phyloP scores from a whole-genome alignment of 1,140 invertebrate species.

The Cotesia chilonis region DNA sequence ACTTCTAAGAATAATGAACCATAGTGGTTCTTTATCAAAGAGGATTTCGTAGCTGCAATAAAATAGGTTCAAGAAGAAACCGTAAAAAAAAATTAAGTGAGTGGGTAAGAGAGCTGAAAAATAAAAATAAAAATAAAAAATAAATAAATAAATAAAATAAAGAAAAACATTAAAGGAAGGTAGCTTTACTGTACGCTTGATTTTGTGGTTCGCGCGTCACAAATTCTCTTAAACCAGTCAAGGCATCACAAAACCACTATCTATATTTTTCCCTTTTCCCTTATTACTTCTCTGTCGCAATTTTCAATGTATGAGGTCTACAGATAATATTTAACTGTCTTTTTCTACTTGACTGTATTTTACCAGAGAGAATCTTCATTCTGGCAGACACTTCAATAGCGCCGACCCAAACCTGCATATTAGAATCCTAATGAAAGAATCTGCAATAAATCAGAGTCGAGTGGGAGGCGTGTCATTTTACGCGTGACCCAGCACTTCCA shows the following conservation, averaged over 20 bases:
- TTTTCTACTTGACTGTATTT: neutral
- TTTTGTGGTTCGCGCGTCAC: slow-evolving; percentile 32
- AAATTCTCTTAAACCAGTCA: slow-evolving; percentile 31
- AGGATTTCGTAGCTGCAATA: slow-evolving; percentile 25
- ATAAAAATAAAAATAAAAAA: neutral
- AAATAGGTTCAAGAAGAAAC: slow-evolving; percentile 20
- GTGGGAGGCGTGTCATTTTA: slow-evolving; percentile 37
- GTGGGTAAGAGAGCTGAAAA: no score
- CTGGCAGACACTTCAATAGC: slow-evolving; percentile 26
- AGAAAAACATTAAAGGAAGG: neutral
- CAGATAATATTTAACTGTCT: neutral
- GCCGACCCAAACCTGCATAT: slow-evolving; percentile 39
- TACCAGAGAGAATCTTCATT: slow-evolving; percentile 7
- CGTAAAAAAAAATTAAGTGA: neutral
- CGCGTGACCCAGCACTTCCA: slow-evolving; percentile 42
- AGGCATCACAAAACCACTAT: slow-evolving; percentile 23
- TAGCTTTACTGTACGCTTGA: slow-evolving; percentile 19
- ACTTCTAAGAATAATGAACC: neutral
- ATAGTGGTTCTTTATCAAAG: slow-evolving; percentile 16
- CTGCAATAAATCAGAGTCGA: slow-evolving; percentile 46
- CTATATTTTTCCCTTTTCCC: neutral
- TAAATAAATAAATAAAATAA: slow-evolving; percentile 4
- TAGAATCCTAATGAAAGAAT: slow-evolving; percentile 44
- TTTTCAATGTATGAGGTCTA: neutral
- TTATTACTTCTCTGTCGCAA: neutral